phyloP scores from a whole-genome alignment of 64 coral and sea anemone genomes.

The Stichodactyla mertensii region DNA sequence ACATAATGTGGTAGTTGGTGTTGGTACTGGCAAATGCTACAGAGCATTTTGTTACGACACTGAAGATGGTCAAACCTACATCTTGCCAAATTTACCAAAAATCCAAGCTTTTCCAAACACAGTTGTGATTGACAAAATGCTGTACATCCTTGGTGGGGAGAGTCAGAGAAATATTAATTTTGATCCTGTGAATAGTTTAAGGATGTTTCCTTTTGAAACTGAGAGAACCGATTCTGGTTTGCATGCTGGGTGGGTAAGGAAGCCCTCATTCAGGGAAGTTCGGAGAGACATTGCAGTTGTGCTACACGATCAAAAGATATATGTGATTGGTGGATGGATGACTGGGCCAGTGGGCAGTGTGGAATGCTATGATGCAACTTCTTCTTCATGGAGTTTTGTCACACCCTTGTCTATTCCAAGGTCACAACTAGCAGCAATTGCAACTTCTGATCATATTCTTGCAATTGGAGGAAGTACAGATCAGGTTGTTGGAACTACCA shows the following conservation, averaged over 20 bases:
- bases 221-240: not conserved
- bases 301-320: conserved; percentile 33
- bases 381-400: conserved; percentile 29
- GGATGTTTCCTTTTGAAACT: conserved; percentile 20
- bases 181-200: conserved; percentile 19
- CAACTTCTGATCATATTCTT: conserved; percentile 21
- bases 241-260: conserved; percentile 11
- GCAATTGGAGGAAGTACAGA: conserved; percentile 37
- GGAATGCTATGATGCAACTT: conserved; percentile 44
- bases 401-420: conserved; percentile 17
- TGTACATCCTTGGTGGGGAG: conserved; percentile 41
- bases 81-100: conserved; percentile 9
- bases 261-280: conserved; percentile 14
- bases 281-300: conserved; percentile 11
- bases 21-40: conserved; percentile 23
- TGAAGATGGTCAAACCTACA: conserved; percentile 15
- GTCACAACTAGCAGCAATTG: conserved; percentile 15
- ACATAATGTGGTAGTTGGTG: conserved; percentile 40
- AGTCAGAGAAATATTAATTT: conserved; percentile 22
- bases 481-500: conserved; percentile 9
- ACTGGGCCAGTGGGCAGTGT: conserved; percentile 23
- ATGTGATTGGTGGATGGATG: conserved; percentile 48
- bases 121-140: conserved; percentile 8
- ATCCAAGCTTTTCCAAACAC: conserved; percentile 1
- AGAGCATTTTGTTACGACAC: conserved; percentile 54